A percentile compares a stretch with the other conserved stretches of the same genome.
phyloP scores from a whole-genome alignment of 2,888 invertebrate genomes.

The Cetonia aurata region DNA sequence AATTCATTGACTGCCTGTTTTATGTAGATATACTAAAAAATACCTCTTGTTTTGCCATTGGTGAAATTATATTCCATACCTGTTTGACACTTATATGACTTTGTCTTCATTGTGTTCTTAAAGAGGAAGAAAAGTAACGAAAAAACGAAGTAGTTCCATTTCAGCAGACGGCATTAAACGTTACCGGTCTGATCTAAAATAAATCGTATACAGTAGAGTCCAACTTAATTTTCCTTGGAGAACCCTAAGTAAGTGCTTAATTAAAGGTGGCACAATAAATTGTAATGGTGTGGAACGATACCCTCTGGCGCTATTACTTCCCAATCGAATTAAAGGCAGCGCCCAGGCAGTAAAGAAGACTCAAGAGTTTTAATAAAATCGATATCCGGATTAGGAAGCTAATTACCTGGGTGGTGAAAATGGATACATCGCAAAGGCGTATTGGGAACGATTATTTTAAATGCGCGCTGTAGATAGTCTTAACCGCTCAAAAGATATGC shows the following conservation, averaged over 20 bases:
- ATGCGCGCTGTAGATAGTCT: slow-evolving; percentile 1
- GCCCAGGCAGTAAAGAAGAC: slow-evolving; percentile 28
- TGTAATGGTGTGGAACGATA: slow-evolving; percentile 58
- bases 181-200: slow-evolving; percentile 19
- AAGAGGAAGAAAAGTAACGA: slow-evolving; percentile 21
- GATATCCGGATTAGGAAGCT: slow-evolving; percentile 35
- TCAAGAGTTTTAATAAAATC: slow-evolving; percentile 40
- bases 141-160: slow-evolving; percentile 7
- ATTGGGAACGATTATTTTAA: slow-evolving; percentile 26
- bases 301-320: slow-evolving; percentile 59
- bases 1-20: too few species aligned
- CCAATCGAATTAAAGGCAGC: slow-evolving; percentile 54
- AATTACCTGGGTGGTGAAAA: slow-evolving; percentile 31
- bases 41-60: too few species aligned
- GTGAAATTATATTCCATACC: slow-evolving; percentile 9
- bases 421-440: slow-evolving; percentile 20
- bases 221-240: slow-evolving; percentile 36
- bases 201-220: slow-evolving; percentile 36
- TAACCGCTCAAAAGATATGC: slow-evolving; percentile 20
- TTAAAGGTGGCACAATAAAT: slow-evolving; percentile 60
- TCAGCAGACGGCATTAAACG: slow-evolving; percentile 12
- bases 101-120: neutral
- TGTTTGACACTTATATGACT: neutral
- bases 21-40: too few species aligned
- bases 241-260: slow-evolving; percentile 57